Evolutionary conservation across 2,113 vertebrate genomes (phyloP).

Genomic region (Paramisgurnus dabryanus): DNA sequence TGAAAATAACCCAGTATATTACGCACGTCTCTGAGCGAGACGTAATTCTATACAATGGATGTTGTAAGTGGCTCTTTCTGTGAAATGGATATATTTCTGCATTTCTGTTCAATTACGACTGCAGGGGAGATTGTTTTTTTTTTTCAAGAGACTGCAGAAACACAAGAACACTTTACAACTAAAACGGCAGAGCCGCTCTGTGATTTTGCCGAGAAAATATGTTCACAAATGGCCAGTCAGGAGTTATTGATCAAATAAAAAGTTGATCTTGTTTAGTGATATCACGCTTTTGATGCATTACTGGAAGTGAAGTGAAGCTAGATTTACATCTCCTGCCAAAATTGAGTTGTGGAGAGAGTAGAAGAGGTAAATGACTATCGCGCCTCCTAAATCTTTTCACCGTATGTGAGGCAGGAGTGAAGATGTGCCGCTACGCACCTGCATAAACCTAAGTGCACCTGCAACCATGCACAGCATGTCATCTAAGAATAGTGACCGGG

Average conservation of each 20-base stretch:
- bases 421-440: slow-evolving; percentile 11
- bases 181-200: slow-evolving; percentile 4
- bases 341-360: slow-evolving; percentile 19
- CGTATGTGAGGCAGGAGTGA: slow-evolving; percentile 13
- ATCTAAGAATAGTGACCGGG: background rate
- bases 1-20: background rate
- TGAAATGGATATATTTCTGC: slow-evolving; percentile 15
- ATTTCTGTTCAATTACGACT: slow-evolving; percentile 8
- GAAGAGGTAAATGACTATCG: slow-evolving; percentile 10
- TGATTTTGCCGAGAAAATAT: slow-evolving; percentile 38
- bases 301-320: slow-evolving; percentile 22
- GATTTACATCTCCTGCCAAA: slow-evolving; percentile 41
- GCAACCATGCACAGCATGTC: background rate
- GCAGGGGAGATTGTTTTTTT: slow-evolving; percentile 24
- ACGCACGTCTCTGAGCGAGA: background rate
- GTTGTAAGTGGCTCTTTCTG: slow-evolving; percentile 19
- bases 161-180: slow-evolving; percentile 23
- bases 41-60: slow-evolving; percentile 25
- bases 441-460: background rate
- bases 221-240: slow-evolving; percentile 24
- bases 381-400: background rate
- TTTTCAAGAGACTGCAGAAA: slow-evolving; percentile 13
- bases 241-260: slow-evolving; percentile 44
- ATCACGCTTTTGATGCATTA: slow-evolving; percentile 38
- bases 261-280: slow-evolving; percentile 21